Conservation (phyloP, 1,140 invertebrate species). For the Aphidius ervi region DNA sequence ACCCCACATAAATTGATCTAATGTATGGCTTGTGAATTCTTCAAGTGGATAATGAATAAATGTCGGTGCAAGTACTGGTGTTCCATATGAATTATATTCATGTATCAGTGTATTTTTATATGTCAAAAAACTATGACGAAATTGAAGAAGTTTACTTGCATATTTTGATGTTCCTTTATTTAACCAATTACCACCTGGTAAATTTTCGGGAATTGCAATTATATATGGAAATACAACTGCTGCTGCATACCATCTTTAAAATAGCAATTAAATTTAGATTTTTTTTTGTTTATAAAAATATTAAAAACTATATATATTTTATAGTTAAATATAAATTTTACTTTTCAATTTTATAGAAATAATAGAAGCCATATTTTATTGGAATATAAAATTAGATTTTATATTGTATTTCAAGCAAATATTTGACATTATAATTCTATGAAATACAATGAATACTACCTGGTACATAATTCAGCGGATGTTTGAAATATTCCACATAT, state of each 20-base stretch:
- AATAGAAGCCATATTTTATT: background rate
- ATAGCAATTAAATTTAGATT: background rate
- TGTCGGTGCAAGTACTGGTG: constrained; percentile 23
- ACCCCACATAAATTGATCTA: constrained; percentile 31
- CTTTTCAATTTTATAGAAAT: background rate
- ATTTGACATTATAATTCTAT: too few species aligned
- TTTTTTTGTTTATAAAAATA: background rate
- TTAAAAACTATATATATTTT: too few species aligned
- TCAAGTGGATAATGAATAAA: constrained; percentile 25
- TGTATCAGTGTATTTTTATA: constrained; percentile 25
- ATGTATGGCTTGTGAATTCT: background rate
- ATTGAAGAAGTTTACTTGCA: constrained; percentile 19
- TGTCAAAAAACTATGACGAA: constrained; percentile 25
- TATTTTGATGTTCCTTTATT: constrained; percentile 18
- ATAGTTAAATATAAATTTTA: background rate
- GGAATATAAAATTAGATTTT: background rate
- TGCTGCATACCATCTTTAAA: constrained; percentile 29
- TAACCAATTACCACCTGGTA: constrained; percentile 23
- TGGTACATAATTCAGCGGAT: constrained; percentile 29
- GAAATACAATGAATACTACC: constrained; percentile 19
- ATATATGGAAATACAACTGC: constrained; percentile 29
- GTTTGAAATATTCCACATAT: constrained; percentile 21
- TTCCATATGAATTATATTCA: constrained; percentile 14
- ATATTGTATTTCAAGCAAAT: too few species aligned
- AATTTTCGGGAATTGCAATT: constrained; percentile 22